Evolutionary conservation across 2,797 vertebrate species (phyloP).

Genomic region (Enteromius radiatus): DNA sequence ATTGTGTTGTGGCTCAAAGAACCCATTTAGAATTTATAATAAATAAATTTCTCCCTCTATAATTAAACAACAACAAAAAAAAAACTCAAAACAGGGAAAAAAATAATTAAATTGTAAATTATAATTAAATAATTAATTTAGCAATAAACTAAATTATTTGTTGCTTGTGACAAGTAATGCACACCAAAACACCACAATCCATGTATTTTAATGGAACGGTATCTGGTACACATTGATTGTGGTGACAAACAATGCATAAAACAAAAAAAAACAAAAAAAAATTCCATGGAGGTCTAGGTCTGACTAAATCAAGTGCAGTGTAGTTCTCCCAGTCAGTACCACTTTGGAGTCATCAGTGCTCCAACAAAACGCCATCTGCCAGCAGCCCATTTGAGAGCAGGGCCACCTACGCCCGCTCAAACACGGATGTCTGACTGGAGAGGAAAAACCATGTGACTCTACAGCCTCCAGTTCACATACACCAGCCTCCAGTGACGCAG

Average conservation of each 20-base stretch:
- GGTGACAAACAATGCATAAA: neutral
- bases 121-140: neutral
- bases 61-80: no score
- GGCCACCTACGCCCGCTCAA: constrained; percentile 53
- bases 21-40: neutral
- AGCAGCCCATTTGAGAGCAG: constrained; percentile 26
- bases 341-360: constrained; percentile 38
- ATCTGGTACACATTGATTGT: no score
- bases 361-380: constrained; percentile 61
- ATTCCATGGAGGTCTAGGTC: neutral
- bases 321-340: constrained; percentile 8
- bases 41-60: no score
- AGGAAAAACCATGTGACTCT: constrained; percentile 24
- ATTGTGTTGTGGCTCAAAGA: neutral
- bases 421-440: constrained; percentile 44
- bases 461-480: constrained; percentile 39
- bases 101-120: no score
- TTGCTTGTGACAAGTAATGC: no score
- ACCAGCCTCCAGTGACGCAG: constrained; percentile 28
- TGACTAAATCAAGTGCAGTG: neutral
- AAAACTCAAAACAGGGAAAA: no score
- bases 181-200: neutral
- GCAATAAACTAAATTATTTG: no score
- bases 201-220: neutral
- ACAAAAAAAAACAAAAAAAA: neutral